Evolutionary conservation across 1,140 invertebrate species (phyloP), one percentile per base, ranked within the genome.

Genomic region (Aricia agestis): DNA sequence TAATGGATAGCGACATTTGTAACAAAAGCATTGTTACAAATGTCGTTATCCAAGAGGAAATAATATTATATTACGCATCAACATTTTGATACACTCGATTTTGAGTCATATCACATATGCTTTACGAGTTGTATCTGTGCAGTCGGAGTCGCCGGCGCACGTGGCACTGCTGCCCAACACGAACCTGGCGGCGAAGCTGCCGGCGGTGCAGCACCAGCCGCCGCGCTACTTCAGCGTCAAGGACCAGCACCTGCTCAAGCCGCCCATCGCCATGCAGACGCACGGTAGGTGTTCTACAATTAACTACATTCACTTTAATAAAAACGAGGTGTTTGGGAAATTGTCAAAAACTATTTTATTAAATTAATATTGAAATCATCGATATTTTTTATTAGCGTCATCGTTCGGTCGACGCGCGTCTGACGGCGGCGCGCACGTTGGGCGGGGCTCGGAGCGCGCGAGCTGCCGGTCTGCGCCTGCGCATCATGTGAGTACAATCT

Each of bases 371-470:
- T 69, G 32, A 13, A 57, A 57, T 15, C 0, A 57, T 15, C 3
- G 3, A 42, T 52, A 0, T 52, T 13, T 52, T 52, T 15, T 11
- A 13, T 52, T 77, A 95, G 95, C 94, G 77, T 95, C 95, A 74
- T 94, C 95, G 66, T 97, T 98, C 92, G 97, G 97, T 59, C 93
- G 98, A 69, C 94, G 98, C 81, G 98, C 98, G 66, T 99, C 98
- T 6, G 98, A 99, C 93, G 98, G 98, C 78, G 98, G 98, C 68
- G 98, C 98, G 59, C 98, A 99, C 93, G 94, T 98, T 94, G 79
- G 94, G 77, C 75, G 89, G 68, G 84, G 87, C 66, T 19, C 80
- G 15, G 76, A 84, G 71, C 66, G 78, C 19, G 68, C 76, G 65
- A 79, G 77, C 72, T 82, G 86, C 74, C 79, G 77, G 69, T 78